Base-by-base conservation (phyloP, 2,797 vertebrate species). In the Gallinago stenura region DNA sequence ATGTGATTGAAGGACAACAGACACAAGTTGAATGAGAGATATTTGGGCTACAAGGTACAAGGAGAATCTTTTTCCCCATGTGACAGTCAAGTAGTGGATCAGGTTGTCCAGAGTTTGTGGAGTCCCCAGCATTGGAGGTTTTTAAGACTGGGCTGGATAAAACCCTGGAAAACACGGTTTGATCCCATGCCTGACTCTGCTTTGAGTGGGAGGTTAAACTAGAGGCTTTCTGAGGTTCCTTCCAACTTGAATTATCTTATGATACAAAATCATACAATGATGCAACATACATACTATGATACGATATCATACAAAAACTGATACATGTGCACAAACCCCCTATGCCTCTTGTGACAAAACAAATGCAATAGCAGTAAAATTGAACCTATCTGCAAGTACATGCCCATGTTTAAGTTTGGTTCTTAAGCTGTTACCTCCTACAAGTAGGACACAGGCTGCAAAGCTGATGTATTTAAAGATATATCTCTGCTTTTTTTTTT, bases 311-410 rank as follows among this genome's bases (percentile, higher is more conserved):
- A 18, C 15, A 71, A 56, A 72, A 75, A 3, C 13, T 20, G 20
- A 35, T 51, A 45, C 1, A 10, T 58, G 17, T 90, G 15, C 35
- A 12, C 33, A 3, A 3, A 8, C 5, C 0, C 7, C 13, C 22
- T 1, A 0, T 58, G 15, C 26, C 19, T 60, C 26, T 83, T 2
- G 9, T 37, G 60, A 26, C 18, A 8, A 43, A 79, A 26, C 28
- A 37, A 70, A 31, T 21, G 19, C 14, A 70, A 41, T 8, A 41
- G 53, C n/a, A 26, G 11, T 53, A 25, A 39, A 83, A 18, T 39
- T 60, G 78, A 33, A 11, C 6, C 0, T 68, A 39, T 20, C 57
- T 88, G 19, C 43, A 77, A 45, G 24, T 31, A 24, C 1, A 0
- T 31, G 10, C 41, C n/a, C 12, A 12, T 13, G 19, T 85, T 20